These are phyloP conservation scores for Holotrichia oblita DNA, from an alignment of 1,140 invertebrate genomes.

Conservation along the genomic window DNA sequence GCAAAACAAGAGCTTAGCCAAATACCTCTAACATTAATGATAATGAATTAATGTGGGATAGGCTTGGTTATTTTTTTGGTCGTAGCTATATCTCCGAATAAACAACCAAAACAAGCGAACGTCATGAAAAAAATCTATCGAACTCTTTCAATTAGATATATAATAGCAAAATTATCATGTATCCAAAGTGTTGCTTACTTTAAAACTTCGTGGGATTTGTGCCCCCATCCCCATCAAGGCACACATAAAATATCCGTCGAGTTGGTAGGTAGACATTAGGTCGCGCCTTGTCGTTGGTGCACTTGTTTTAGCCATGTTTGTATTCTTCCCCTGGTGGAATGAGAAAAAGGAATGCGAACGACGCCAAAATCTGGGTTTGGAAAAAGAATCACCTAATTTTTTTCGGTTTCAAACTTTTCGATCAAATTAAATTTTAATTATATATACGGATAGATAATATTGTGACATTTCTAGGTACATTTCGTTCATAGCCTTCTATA, in stretches of 20 bases:
- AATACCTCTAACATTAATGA: background rate
- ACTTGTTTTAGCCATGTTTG: constrained; percentile 29
- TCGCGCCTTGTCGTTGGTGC: constrained; percentile 16
- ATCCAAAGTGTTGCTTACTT: constrained; percentile 34
- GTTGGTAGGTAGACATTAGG: constrained; percentile 1
- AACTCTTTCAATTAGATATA: constrained; percentile 22
- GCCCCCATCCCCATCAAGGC: constrained; percentile 20
- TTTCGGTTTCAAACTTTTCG: background rate
- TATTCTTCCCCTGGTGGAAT: constrained; percentile 34
- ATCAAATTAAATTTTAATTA: background rate
- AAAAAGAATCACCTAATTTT: constrained; percentile 37
- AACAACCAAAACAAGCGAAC: constrained; percentile 7
- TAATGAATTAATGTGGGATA: constrained; percentile 7
- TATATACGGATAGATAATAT: background rate
- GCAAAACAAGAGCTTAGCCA: constrained; percentile 2
- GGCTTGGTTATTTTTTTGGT: constrained; percentile 24
- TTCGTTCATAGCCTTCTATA: constrained; percentile 22
- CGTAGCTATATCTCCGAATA: constrained; percentile 22
- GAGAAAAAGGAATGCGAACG: constrained; percentile 17
- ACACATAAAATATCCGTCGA: constrained; percentile 10
- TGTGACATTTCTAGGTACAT: constrained; percentile 38
- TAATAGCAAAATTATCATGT: constrained; percentile 27
- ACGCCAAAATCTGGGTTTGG: constrained; percentile 34
- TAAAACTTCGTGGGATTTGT: constrained; percentile 18
- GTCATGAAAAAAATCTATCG: constrained; percentile 23